phyloP scores from a whole-genome alignment of 2,797 vertebrate species.

The Siniperca obscura region DNA sequence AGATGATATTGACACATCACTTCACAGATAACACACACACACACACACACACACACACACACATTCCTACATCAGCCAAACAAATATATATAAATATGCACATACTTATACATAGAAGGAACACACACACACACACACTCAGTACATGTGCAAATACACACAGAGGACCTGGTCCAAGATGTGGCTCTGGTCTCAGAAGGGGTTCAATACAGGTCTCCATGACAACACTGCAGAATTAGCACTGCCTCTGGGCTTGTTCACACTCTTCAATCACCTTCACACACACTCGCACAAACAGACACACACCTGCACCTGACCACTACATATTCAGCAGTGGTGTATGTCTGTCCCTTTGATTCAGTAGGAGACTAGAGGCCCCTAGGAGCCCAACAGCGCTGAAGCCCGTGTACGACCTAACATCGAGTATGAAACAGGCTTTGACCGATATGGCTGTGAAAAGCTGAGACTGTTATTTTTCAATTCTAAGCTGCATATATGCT shows the following conservation, averaged over 20 bases:
- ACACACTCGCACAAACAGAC: slow-evolving; percentile 36
- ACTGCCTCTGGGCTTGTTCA: slow-evolving; percentile 59
- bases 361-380: slow-evolving; percentile 22
- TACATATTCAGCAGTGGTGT: slow-evolving; percentile 59
- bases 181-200: slow-evolving; percentile 40
- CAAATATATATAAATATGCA: slow-evolving; percentile 17
- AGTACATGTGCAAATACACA: slow-evolving; percentile 28
- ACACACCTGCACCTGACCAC: slow-evolving; percentile 41
- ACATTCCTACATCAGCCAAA: background rate
- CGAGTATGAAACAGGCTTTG: slow-evolving; percentile 10
- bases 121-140: slow-evolving; percentile 6
- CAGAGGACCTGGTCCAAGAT: slow-evolving; percentile 27
- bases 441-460: slow-evolving; percentile 9
- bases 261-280: slow-evolving; percentile 71
- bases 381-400: slow-evolving; percentile 18
- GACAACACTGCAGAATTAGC: slow-evolving; percentile 65
- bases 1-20: slow-evolving; percentile 70
- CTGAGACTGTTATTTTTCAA: background rate
- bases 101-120: background rate
- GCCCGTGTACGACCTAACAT: background rate
- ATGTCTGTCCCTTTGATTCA: slow-evolving; percentile 15
- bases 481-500: background rate
- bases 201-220: slow-evolving; percentile 55
- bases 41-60: slow-evolving; percentile 18
- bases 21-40: slow-evolving; percentile 15